These are phyloP conservation scores for Aethes cnicana DNA, from an alignment of 2,888 invertebrate species.

Conservation along the genomic window DNA sequence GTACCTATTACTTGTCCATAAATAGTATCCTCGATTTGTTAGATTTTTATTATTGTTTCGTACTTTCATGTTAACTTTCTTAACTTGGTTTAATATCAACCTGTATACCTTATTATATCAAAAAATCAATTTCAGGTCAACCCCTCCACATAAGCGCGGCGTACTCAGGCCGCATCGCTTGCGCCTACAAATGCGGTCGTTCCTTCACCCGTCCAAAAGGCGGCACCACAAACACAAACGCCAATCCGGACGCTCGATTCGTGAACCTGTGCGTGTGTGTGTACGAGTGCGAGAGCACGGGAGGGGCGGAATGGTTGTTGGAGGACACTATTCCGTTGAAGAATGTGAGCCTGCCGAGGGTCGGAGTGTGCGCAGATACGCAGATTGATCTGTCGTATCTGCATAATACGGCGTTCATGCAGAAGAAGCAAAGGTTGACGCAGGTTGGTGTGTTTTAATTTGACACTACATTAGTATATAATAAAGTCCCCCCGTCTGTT, in stretches of 20 bases:
- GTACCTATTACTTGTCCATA: too few species aligned
- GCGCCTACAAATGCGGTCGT: constrained; percentile 97
- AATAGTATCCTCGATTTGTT: too few species aligned
- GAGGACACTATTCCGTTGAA: constrained; percentile 97
- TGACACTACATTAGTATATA: too few species aligned
- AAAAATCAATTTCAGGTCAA: constrained; percentile 80
- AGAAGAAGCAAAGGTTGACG: constrained; percentile 91
- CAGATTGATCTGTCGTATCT: constrained; percentile 92
- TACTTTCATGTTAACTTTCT: too few species aligned
- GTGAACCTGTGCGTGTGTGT: constrained; percentile 97
- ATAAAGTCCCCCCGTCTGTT: too few species aligned
- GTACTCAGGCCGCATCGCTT: constrained; percentile 98
- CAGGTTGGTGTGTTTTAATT: constrained; percentile 71
- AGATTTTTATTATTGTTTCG: too few species aligned
- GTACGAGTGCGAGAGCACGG: constrained; percentile 99
- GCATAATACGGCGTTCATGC: constrained; percentile 89
- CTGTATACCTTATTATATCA: too few species aligned
- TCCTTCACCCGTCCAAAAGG: constrained; percentile 94
- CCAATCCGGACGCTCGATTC: constrained; percentile 85
- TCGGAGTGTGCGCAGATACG: constrained; percentile 90
- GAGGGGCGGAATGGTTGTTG: constrained; percentile 94
- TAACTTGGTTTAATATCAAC: too few species aligned
- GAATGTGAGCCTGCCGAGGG: constrained; percentile 93
- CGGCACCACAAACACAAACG: constrained; percentile 86
- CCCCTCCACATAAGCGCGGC: constrained; percentile 97